phyloP scores from a whole-genome alignment of 2,113 vertebrate species.

The Athene cunicularia region DNA sequence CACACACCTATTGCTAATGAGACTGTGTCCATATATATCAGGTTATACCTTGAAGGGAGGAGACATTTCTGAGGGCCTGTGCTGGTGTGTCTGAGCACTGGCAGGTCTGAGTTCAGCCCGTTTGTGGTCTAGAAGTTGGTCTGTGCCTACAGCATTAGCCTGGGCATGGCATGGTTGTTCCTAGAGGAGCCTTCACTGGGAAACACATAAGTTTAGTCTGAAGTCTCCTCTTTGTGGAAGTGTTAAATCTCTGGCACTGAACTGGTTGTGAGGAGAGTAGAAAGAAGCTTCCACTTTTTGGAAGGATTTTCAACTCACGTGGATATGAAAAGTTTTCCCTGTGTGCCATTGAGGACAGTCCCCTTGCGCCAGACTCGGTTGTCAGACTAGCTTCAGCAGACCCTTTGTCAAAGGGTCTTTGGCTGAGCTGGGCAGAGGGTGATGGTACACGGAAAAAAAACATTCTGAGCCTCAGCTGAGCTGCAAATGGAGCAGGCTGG shows the following conservation, averaged over 20 bases:
- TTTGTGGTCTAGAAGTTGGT: not conserved
- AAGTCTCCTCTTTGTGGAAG: no score
- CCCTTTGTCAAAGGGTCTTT: not conserved
- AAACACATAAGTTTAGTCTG: not conserved
- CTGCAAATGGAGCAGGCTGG: not conserved
- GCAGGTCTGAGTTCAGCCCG: not conserved
- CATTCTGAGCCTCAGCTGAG: not conserved
- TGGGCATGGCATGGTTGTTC: not conserved
- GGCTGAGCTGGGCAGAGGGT: not conserved
- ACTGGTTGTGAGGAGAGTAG: not conserved
- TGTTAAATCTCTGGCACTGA: not conserved
- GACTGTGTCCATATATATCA: not conserved
- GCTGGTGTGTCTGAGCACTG: not conserved
- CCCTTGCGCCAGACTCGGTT: accelerated
- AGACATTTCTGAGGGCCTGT: not conserved
- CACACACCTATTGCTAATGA: no score
- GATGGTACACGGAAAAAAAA: not conserved
- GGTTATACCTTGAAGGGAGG: not conserved
- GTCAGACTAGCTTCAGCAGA: accelerated
- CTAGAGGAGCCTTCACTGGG: not conserved
- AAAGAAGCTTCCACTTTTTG: not conserved
- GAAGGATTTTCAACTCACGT: not conserved
- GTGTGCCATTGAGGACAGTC: not conserved
- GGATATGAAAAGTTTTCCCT: not conserved
- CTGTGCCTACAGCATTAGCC: no score